Evolutionary conservation across 2,888 invertebrate genomes (phyloP).

Genomic region (Platyscelio sp.): DNA sequence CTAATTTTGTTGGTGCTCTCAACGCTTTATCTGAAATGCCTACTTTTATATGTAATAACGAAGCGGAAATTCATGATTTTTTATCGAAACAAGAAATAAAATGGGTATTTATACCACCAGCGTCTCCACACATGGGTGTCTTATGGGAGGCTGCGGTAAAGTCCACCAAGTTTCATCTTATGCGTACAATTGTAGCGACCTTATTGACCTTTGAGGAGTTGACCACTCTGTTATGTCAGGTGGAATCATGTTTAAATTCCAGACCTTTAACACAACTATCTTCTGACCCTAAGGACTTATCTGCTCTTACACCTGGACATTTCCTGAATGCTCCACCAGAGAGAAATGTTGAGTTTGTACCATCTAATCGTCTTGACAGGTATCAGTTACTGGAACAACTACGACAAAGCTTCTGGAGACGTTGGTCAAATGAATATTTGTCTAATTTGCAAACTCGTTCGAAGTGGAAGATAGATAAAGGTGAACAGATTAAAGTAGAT

Average conservation of each 20-base stretch:
- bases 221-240: neutral
- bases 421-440: neutral
- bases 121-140: neutral
- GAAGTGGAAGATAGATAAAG: neutral
- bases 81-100: neutral
- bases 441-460: neutral
- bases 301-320: neutral
- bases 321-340: neutral
- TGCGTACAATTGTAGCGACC: neutral
- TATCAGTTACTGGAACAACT: neutral
- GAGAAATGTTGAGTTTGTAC: neutral
- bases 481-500: neutral
- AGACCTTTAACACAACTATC: neutral
- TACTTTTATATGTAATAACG: neutral
- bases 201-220: neutral
- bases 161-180: neutral
- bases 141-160: neutral
- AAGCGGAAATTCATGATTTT: neutral
- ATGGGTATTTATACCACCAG: neutral
- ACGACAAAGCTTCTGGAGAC: neutral
- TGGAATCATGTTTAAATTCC: conserved; percentile 3
- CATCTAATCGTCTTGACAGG: neutral
- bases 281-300: neutral
- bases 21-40: neutral
- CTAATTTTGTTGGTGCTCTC: conserved; percentile 14